Evolutionary conservation across 2,797 vertebrate genomes (phyloP).

Genomic region (Oophaga sylvatica): DNA sequence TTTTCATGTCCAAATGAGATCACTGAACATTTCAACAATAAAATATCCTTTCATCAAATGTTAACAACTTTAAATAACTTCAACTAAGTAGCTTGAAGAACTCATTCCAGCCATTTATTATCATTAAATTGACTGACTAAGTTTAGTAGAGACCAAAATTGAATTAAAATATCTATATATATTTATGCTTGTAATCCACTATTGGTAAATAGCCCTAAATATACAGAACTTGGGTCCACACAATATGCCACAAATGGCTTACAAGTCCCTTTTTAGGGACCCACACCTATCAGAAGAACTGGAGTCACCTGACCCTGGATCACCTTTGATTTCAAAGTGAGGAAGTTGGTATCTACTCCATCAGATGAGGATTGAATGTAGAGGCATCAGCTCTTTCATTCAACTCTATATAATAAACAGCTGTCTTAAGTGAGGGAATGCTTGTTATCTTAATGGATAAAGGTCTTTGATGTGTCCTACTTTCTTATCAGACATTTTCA

Average conservation of each 20-base stretch:
- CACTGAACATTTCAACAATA: constrained; percentile 41
- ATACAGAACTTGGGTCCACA: not conserved
- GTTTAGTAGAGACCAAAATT: not conserved
- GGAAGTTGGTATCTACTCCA: not conserved
- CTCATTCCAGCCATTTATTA: not conserved
- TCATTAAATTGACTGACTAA: not conserved
- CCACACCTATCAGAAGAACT: not conserved
- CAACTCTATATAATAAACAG: not conserved
- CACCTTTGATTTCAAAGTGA: not conserved
- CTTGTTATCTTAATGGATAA: not conserved
- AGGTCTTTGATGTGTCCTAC: too few species aligned
- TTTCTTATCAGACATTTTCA: too few species aligned
- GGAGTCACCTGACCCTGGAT: not conserved
- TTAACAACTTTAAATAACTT: constrained; percentile 15
- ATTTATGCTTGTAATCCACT: not conserved
- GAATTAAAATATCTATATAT: constrained; percentile 11
- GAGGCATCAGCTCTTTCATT: not conserved
- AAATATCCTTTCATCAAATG: constrained; percentile 13
- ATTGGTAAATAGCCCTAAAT: not conserved
- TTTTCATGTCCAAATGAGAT: constrained; percentile 33
- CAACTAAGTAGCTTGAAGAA: not conserved
- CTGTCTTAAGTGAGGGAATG: not conserved
- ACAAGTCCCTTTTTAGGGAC: not conserved
- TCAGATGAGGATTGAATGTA: not conserved
- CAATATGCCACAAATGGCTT: not conserved